Base-by-base conservation (phyloP, 1,140 invertebrate genomes). In the Streblospio benedicti region DNA sequence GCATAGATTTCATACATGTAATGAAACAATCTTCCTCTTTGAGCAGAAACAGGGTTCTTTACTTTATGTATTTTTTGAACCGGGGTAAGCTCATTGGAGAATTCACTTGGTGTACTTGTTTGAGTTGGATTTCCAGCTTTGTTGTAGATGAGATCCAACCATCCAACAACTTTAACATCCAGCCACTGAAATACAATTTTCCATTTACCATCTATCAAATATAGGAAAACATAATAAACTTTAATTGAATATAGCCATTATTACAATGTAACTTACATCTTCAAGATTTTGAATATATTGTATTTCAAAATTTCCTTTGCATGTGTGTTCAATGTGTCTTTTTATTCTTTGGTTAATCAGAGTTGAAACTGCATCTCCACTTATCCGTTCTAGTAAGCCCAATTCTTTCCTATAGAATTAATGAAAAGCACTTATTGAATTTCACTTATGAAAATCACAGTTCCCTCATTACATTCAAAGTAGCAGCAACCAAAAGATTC, bases 1-100 rank as follows among this genome's bases (percentile, higher is more conserved):
- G 89, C 92, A 70, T 93, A 96, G 6, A 85, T 89, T 75, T 93
- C 89, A 71, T 89, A 92, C 49, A 96, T 80, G 72, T 87, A 89
- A 73, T 92, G 87, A 20, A 82, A 83, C n/a, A 96, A 61, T 51
- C 74, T 71, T 51, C 70, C 73, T 52, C 71, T 69, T 56, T 76
- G 75, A 50, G 68, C 66, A 16, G 59, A 57, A 16, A 75, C 69
- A 53, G 69, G 65, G 82, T 82, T 72, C 81, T 79, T 45, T n/a
- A n/a, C n/a, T n/a, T n/a, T n/a, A n/a, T n/a, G n/a, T n/a, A n/a
- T n/a, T n/a, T n/a, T n/a, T n/a, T n/a, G n/a, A n/a, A n/a, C n/a
- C n/a, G n/a, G n/a, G n/a, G n/a, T n/a, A n/a, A n/a, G n/a, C 76
- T 76, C 57, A 76, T 79, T 66, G 80, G 74, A 33, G 72, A 69